Evolutionary conservation across 1,140 invertebrate genomes (phyloP), one percentile per base, ranked within the genome.

Genomic region (Pseudomyrmex pallidus): DNA sequence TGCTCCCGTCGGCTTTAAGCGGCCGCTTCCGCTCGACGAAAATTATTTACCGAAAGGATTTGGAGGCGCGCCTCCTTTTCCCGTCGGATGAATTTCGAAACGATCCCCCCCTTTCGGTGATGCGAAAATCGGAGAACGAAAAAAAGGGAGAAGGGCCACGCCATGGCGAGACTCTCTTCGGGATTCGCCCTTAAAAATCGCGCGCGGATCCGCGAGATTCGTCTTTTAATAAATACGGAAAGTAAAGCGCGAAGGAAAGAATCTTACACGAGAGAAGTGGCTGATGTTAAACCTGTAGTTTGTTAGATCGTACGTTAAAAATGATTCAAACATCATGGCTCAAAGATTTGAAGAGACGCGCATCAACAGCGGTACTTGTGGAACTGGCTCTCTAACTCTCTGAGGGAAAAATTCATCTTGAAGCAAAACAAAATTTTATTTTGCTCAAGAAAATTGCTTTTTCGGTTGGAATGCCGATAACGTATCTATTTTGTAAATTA

Each of bases 71-170:
- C 56, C 68, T 82, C 67, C 70, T 72, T 63, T 82, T 82, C 70
- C 78, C 25, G 67, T 82, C 59, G 57, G 70, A 86, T 87, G 50
- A 83, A 86, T 87, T 74, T 74, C 62, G 62, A 86, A 80, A 85
- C 22, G 57, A 68, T 48, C 22, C 0, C 35, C 35, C 35, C 46
- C 56, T n/a, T n/a, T n/a, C 61, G 76, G 76, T 70, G 54, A 78
- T 78, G 76, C 64, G 64, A 54, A 78, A 78, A 70, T 78, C 44
- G 70, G 54, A 48, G 9, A 67, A 46, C 56, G 67, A n/a, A 66
- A 17, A 17, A 66, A 20, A 48, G 7, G 20, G 17, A 50, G 62
- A 54, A 48, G 70, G 64, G 15, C 57, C 54, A 25, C 20, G 22
- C 46, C 44, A 48, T 17, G 70, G 70, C 54, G 76, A 25, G 66